Conservation (phyloP, 2,888 invertebrate genomes). For the Cheilosia pagana region DNA sequence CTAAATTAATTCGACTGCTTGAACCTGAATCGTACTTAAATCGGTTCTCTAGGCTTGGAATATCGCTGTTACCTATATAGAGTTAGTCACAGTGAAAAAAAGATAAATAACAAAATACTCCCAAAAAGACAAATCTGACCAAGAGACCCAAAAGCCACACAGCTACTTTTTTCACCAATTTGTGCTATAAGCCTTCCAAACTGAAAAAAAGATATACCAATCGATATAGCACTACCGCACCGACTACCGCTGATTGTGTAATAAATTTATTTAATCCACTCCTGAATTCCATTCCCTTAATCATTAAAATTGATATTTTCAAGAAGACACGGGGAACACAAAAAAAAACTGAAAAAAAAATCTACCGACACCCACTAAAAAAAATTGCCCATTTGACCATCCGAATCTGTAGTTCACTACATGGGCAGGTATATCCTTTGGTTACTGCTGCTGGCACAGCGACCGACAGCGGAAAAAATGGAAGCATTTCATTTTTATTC, state of each 20-base stretch:
- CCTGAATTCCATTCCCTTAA: slow-evolving; percentile 74
- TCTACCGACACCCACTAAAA: slow-evolving; percentile 28
- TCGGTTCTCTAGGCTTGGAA: no score
- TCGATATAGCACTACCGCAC: slow-evolving; percentile 57
- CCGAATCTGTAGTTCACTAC: slow-evolving; percentile 28
- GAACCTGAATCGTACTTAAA: no score
- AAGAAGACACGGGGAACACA: slow-evolving; percentile 45
- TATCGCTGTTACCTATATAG: no score
- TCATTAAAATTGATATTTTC: slow-evolving; percentile 70
- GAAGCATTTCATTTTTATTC: slow-evolving; percentile 65
- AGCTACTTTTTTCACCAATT: no score
- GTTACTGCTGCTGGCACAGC: not conserved
- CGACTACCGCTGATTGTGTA: slow-evolving; percentile 74
- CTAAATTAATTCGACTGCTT: no score
- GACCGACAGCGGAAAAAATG: slow-evolving; percentile 51
- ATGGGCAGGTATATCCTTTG: slow-evolving; percentile 8
- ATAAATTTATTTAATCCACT: slow-evolving; percentile 75
- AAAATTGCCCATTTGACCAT: slow-evolving; percentile 50
- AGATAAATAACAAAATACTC: no score
- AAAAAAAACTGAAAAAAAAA: slow-evolving; percentile 2
- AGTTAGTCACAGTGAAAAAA: no score
- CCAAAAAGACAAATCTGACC: no score
- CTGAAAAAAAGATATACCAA: slow-evolving; percentile 28
- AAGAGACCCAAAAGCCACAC: no score
- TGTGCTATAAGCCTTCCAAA: slow-evolving; percentile 13